Percentiles rank a stretch among this genome's conserved stretches.
These are phyloP conservation scores for Edolisoma coerulescens DNA, from an alignment of 2,113 vertebrate genomes.

Conservation along the genomic window DNA sequence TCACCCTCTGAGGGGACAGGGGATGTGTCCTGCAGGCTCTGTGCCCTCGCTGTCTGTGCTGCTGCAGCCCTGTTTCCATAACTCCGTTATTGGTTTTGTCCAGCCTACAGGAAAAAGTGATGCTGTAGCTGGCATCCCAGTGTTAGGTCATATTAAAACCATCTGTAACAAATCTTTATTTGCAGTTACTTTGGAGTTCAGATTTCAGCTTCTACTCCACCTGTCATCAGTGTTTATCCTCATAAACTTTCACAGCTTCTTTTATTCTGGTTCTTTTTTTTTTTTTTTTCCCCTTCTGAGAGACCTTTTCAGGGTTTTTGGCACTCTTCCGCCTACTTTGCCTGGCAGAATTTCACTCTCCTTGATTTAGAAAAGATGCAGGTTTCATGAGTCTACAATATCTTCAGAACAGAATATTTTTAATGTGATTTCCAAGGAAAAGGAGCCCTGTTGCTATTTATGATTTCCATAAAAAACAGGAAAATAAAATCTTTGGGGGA, in stretches of 20 bases:
- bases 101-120: slow-evolving; percentile 48
- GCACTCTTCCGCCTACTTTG: neutral
- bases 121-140: slow-evolving; percentile 29
- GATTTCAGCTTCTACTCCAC: slow-evolving; percentile 70
- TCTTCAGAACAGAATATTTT: neutral
- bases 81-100: slow-evolving; percentile 26
- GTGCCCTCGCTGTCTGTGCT: neutral
- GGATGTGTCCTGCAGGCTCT: neutral
- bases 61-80: neutral
- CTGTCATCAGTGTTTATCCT: slow-evolving; percentile 73
- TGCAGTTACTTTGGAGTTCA: slow-evolving; percentile 72
- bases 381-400: neutral
- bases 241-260: slow-evolving; percentile 52
- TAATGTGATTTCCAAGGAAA: neutral
- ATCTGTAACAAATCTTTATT: slow-evolving; percentile 73
- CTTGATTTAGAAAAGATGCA: neutral
- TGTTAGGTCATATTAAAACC: slow-evolving; percentile 61
- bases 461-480: neutral
- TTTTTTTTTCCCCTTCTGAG: neutral
- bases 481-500: neutral
- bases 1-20: neutral
- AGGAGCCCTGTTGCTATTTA: neutral
- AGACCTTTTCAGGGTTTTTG: slow-evolving; percentile 27
- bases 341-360: neutral
- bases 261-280: neutral